A percentile compares a stretch with the other conserved stretches of the same genome.
Conservation (phyloP, 2,888 invertebrate genomes). For the Aspidiotus destructor region DNA sequence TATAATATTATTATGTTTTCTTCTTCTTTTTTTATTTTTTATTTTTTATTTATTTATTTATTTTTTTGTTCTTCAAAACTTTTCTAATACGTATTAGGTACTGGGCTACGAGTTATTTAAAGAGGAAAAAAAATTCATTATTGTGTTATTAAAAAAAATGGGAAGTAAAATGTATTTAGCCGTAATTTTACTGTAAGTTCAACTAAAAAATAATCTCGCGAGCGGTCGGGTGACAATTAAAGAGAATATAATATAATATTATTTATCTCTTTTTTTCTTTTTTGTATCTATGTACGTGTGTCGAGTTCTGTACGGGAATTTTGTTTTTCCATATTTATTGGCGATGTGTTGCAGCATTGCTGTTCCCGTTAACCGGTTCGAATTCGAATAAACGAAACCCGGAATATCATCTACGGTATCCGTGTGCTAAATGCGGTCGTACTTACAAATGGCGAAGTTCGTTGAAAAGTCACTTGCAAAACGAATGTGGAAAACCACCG, state of each 20-base stretch:
- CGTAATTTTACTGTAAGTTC: too few relatives aligned
- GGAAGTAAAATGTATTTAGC: too few relatives aligned
- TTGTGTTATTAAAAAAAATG: too few relatives aligned
- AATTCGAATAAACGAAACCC: slow-evolving; percentile 22
- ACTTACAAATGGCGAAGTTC: slow-evolving; percentile 78
- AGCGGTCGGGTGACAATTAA: neutral
- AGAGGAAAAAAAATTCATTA: too few relatives aligned
- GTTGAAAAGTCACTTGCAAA: slow-evolving; percentile 67
- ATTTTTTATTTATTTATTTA: too few relatives aligned
- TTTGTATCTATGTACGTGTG: slow-evolving; percentile 1
- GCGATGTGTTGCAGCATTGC: slow-evolving; percentile 33
- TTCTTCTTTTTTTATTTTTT: too few relatives aligned
- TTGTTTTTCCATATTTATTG: neutral
- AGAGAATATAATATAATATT: too few relatives aligned
- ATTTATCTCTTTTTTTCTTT: neutral
- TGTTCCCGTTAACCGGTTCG: slow-evolving; percentile 34
- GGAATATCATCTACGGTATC: slow-evolving; percentile 31
- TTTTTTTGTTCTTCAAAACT: too few relatives aligned
- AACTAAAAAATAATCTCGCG: too few relatives aligned
- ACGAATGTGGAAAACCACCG: slow-evolving; percentile 75
- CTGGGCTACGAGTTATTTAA: too few relatives aligned
- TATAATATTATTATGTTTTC: too few relatives aligned
- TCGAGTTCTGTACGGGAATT: neutral
- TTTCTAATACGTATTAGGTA: too few relatives aligned
- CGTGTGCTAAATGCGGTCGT: slow-evolving; percentile 59